Evolutionary conservation across 1,140 invertebrate genomes (phyloP).

Genomic region (Pemphigus obesinymphae): DNA sequence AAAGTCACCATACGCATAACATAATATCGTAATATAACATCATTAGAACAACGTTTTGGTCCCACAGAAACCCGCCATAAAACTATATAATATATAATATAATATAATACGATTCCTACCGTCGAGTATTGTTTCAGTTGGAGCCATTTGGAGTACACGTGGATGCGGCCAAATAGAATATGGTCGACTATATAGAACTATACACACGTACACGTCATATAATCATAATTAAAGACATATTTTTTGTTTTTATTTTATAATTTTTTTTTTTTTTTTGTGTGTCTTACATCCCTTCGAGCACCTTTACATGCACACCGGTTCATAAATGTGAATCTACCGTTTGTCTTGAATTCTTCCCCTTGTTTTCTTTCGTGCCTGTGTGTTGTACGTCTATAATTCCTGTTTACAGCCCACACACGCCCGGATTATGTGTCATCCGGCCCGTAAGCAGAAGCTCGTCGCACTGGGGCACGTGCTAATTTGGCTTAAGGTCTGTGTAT

Average conservation of each 20-base stretch:
- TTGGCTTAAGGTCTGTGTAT: background rate
- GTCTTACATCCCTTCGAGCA: background rate
- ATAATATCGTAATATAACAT: background rate
- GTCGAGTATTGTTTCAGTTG: background rate
- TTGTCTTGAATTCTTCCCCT: background rate
- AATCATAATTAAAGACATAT: conserved; percentile 35
- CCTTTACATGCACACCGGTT: background rate
- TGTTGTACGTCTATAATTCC: background rate
- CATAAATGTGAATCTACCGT: background rate
- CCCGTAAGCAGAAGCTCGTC: background rate
- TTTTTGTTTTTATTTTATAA: background rate
- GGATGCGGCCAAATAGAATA: background rate
- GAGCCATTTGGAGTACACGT: conserved; percentile 30
- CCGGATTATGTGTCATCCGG: conserved; percentile 12
- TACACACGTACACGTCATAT: background rate
- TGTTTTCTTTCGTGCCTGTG: too few species aligned
- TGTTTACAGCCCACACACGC: background rate
- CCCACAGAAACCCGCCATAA: conserved; percentile 16
- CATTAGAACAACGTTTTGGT: background rate
- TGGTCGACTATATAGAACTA: too few species aligned
- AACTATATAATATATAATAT: background rate
- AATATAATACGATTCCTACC: background rate
- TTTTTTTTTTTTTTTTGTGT: background rate
- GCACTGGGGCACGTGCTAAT: conserved; percentile 33
- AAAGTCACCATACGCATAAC: background rate